phyloP scores from a whole-genome alignment of 2,113 vertebrate genomes.

The Leptodactylus fuscus region DNA sequence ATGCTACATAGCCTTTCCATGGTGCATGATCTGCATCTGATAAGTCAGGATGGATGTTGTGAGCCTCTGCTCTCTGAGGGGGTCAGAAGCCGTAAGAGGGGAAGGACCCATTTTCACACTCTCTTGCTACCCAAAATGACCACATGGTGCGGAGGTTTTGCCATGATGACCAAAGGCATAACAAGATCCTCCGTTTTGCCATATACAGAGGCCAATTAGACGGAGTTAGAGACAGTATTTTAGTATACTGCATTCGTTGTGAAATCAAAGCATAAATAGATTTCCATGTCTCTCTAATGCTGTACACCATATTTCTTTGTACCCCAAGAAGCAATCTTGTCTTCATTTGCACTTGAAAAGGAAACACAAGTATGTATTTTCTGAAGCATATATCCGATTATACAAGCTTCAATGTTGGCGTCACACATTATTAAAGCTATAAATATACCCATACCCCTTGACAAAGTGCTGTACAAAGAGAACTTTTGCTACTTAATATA shows the following conservation, averaged over 20 bases:
- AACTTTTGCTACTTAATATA: neutral
- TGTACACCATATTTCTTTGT: neutral
- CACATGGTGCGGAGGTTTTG: too few relatives aligned
- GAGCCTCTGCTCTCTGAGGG: too few relatives aligned
- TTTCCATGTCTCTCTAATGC: neutral
- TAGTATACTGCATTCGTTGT: neutral
- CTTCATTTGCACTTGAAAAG: neutral
- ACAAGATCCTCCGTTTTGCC: too few relatives aligned
- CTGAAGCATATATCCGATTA: neutral
- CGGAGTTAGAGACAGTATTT: too few relatives aligned
- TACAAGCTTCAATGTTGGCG: neutral
- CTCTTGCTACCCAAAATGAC: too few relatives aligned
- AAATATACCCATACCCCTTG: neutral
- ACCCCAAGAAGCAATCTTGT: neutral
- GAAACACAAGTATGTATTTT: neutral
- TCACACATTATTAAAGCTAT: conserved; percentile 4
- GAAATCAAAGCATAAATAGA: neutral
- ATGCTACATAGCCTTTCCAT: too few relatives aligned
- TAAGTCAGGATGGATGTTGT: too few relatives aligned
- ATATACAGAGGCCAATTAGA: too few relatives aligned
- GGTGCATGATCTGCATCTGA: too few relatives aligned
- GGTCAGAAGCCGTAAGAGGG: too few relatives aligned
- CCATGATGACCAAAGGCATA: too few relatives aligned
- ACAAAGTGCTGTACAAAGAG: neutral
- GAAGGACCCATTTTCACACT: too few relatives aligned